phyloP scores from a whole-genome alignment of 2,113 vertebrate species.

The Prunella himalayana region DNA sequence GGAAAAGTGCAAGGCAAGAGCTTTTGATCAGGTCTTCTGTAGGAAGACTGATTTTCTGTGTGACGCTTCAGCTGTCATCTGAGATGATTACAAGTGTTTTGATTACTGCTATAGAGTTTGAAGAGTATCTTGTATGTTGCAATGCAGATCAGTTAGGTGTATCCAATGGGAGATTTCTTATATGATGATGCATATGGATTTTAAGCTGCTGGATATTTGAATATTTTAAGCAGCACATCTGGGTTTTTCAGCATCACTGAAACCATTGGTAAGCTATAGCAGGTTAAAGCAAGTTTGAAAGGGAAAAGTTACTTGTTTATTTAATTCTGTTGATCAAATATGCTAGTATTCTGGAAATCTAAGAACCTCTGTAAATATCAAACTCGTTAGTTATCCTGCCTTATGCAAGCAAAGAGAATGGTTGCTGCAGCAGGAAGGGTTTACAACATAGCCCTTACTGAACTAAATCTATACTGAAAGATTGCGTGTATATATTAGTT shows the following conservation, averaged over 20 bases:
- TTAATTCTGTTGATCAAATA: background rate
- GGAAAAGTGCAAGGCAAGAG: background rate
- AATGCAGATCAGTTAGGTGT: background rate
- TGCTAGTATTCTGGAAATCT: background rate
- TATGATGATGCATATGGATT: background rate
- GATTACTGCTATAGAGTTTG: background rate
- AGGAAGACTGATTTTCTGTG: background rate
- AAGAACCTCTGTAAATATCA: background rate
- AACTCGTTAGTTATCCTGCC: background rate
- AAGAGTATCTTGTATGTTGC: background rate
- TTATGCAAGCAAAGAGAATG: background rate
- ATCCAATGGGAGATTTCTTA: background rate
- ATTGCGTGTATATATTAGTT: background rate
- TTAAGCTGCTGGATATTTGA: background rate
- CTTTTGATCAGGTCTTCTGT: background rate
- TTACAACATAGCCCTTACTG: background rate
- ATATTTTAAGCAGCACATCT: background rate
- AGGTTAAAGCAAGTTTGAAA: background rate
- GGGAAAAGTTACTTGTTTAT: background rate
- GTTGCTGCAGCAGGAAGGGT: background rate
- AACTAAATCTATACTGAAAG: background rate
- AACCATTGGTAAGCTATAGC: background rate
- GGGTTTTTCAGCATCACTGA: background rate
- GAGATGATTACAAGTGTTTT: background rate
- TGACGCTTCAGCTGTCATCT: background rate